Evolutionary conservation across 2,113 vertebrate genomes (phyloP).

Genomic region (Pheucticus melanocephalus): DNA sequence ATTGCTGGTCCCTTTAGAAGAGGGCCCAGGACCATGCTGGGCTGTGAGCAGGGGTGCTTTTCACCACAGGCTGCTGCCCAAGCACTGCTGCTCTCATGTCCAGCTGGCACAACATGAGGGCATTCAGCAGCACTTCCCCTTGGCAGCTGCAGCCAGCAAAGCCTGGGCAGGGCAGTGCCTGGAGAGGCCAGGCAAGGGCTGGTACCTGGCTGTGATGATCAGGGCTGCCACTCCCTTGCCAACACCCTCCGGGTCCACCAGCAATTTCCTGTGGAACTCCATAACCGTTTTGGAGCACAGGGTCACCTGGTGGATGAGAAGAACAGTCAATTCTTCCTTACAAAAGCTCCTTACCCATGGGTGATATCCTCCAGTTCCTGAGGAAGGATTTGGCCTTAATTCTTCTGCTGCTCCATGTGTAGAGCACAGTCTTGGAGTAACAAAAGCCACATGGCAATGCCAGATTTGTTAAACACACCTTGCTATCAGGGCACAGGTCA

Average conservation of each 20-base stretch:
- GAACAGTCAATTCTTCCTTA: background rate
- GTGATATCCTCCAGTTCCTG: background rate
- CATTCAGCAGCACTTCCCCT: background rate
- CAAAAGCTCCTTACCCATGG: background rate
- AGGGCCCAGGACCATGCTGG: background rate
- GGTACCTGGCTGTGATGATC: constrained; percentile 52
- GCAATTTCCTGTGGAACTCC: constrained; percentile 71
- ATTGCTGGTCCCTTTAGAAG: background rate
- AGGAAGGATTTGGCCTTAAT: background rate
- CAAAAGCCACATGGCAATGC: no score
- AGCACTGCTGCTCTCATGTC: background rate
- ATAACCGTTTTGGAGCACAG: constrained; percentile 85
- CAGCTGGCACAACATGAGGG: background rate
- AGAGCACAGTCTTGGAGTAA: no score
- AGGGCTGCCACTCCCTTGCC: constrained; percentile 76
- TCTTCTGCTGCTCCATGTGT: background rate
- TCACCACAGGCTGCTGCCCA: background rate
- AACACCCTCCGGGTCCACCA: constrained; percentile 82
- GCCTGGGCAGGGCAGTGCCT: background rate
- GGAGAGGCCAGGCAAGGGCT: background rate
- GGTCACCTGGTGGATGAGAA: constrained; percentile 76
- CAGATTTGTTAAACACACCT: no score
- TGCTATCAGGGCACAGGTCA: no score
- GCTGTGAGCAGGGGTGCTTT: background rate
- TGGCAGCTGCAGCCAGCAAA: background rate